These are phyloP conservation scores for Lonchura striata DNA, from an alignment of 2,113 vertebrate species.

Conservation along the genomic window DNA sequence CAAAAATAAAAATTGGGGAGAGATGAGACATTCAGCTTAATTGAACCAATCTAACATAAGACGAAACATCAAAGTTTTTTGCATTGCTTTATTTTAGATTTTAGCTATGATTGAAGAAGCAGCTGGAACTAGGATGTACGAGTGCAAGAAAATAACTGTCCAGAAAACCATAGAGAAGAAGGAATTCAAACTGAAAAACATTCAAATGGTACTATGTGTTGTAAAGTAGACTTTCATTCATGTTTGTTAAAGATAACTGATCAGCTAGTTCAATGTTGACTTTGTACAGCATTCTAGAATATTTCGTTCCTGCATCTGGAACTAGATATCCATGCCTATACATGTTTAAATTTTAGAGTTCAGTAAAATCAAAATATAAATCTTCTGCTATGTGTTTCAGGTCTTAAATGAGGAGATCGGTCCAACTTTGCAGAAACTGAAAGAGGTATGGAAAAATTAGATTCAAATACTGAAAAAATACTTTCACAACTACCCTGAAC, in stretches of 20 bases:
- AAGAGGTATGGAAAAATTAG: conserved; percentile 77
- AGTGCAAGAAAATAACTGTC: conserved; percentile 87
- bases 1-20: not conserved
- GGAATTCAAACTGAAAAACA: conserved; percentile 87
- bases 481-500: not conserved
- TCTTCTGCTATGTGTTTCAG: conserved; percentile 69
- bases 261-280: not conserved
- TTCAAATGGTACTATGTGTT: conserved; percentile 79
- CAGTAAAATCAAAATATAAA: not conserved
- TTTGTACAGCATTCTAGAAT: not conserved
- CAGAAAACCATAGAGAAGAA: conserved; percentile 97
- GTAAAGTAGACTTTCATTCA: not conserved
- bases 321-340: not conserved
- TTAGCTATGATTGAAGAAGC: conserved; percentile 96
- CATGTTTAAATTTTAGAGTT: not conserved
- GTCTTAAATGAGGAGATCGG: conserved; percentile 91
- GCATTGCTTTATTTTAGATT: conserved; percentile 75
- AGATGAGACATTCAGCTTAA: not conserved
- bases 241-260: not conserved
- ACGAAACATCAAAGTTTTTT: not conserved
- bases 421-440: conserved; percentile 89
- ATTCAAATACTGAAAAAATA: not conserved
- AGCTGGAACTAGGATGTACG: conserved; percentile 95
- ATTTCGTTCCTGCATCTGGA: not conserved
- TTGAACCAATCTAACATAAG: not conserved